Evolutionary conservation across 53 echinoderm and acorn worm species (phyloP), one percentile per base, ranked within the genome.

Genomic region (Pentamera pediparva): DNA sequence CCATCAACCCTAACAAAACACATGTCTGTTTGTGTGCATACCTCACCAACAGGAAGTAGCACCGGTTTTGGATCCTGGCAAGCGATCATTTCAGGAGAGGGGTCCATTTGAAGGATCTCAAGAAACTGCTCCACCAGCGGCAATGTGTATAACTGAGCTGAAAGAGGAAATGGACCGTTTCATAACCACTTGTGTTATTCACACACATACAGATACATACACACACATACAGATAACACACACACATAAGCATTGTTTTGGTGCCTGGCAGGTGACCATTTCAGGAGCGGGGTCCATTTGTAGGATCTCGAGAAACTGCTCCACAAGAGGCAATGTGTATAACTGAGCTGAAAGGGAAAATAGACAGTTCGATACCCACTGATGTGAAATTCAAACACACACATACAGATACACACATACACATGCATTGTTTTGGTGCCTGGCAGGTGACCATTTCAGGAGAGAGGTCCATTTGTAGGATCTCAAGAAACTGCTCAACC

Each of bases 11-110:
- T n/a, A n/a, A n/a, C n/a, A n/a, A n/a, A n/a, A n/a, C n/a, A n/a
- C n/a, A n/a, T n/a, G n/a, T n/a, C n/a, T n/a, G n/a, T n/a, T n/a
- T n/a, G n/a, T n/a, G n/a, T n/a, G n/a, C 56, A 73, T 85, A 95
- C 96, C 91, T 95, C 91, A 69, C 96, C 95, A 25, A 88, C 61
- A 31, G 91, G 82, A 0, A 95, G 83, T 4, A 95, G 74, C 0
- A 95, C 76, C 49, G 96, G 96, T 31, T 95, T 95, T 1, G 96
- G 96, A 22, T 78, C 62, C 21, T 95, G 96, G 48, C 96, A 95
- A 8, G 78, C 87, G 3, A 85, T 54, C 36, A 91, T 65, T 36
- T 90, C 82, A 8, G 83, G 73, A 1, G 96, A 91, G 0, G 96
- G 96, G 51, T 82, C 76, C 67, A 74, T 85, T 56, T 91, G 57